Evolutionary conservation across 1,140 invertebrate genomes (phyloP).

Genomic region (Holotrichia oblita): DNA sequence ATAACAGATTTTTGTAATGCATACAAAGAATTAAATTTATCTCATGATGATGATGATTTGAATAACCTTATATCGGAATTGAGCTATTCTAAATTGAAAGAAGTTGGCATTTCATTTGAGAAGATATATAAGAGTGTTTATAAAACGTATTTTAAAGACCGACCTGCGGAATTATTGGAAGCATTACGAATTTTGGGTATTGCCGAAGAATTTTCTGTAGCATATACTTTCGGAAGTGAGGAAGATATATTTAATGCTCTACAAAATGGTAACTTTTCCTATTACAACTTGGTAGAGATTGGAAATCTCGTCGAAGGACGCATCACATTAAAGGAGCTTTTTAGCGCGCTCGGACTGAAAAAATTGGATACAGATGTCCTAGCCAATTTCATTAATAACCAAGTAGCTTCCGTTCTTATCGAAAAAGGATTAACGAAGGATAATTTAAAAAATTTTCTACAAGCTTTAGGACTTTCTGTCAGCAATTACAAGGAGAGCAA

Average conservation of each 20-base stretch:
- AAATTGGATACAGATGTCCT: neutral
- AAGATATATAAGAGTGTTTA: slow-evolving; percentile 6
- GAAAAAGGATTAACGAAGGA: neutral
- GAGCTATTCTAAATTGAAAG: too few species aligned
- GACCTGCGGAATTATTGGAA: neutral
- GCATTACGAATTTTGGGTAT: neutral
- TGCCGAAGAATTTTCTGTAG: neutral
- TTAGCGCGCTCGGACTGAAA: neutral
- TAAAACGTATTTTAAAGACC: neutral
- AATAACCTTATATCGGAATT: neutral
- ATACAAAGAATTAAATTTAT: neutral
- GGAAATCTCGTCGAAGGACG: neutral
- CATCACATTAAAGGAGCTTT: neutral
- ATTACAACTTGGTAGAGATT: neutral
- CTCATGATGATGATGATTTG: slow-evolving; percentile 7
- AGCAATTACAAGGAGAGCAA: neutral
- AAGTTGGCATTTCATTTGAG: neutral
- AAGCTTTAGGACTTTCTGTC: neutral
- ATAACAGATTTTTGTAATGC: neutral
- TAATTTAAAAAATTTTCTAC: neutral
- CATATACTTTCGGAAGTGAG: neutral
- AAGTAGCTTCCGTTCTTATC: neutral
- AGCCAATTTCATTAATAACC: neutral
- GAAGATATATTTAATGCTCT: neutral
- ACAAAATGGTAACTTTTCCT: slow-evolving; percentile 5